A percentile compares a stretch with the other conserved stretches of the same genome.
Conservation (phyloP, 2,113 vertebrate species). For the Anolis sagrei region DNA sequence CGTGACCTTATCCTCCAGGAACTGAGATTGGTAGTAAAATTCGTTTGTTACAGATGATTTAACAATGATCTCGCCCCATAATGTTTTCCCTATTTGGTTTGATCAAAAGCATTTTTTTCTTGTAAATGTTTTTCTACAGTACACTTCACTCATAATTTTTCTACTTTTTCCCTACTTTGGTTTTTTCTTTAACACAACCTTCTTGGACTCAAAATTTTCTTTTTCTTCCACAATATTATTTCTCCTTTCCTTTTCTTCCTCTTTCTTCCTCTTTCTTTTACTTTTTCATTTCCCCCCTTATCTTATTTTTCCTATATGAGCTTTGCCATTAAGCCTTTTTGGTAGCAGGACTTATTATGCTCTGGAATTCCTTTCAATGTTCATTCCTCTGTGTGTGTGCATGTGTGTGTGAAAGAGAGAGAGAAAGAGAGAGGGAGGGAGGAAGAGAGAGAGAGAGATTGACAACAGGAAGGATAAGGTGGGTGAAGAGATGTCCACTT, state of each 20-base stretch:
- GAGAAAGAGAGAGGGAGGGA: not conserved
- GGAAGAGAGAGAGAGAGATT: not conserved
- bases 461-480: conserved; percentile 28
- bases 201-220: too few relatives aligned
- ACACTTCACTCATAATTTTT: too few relatives aligned
- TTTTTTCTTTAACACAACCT: too few relatives aligned
- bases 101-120: too few relatives aligned
- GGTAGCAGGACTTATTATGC: not conserved
- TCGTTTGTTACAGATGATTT: not conserved
- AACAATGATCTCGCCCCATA: not conserved
- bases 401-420: not conserved
- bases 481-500: conserved; percentile 9
- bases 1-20: not conserved
- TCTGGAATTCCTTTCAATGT: not conserved
- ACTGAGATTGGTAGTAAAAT: not conserved
- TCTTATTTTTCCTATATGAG: not conserved
- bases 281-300: not conserved
- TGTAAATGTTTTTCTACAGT: too few relatives aligned
- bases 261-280: not conserved
- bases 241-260: not conserved
- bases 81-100: too few relatives aligned
- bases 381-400: not conserved
- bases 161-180: too few relatives aligned
- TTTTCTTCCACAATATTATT: not conserved
- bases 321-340: not conserved